Base-by-base conservation (phyloP, 2,113 vertebrate genomes). In the Coreoperca whiteheadi region DNA sequence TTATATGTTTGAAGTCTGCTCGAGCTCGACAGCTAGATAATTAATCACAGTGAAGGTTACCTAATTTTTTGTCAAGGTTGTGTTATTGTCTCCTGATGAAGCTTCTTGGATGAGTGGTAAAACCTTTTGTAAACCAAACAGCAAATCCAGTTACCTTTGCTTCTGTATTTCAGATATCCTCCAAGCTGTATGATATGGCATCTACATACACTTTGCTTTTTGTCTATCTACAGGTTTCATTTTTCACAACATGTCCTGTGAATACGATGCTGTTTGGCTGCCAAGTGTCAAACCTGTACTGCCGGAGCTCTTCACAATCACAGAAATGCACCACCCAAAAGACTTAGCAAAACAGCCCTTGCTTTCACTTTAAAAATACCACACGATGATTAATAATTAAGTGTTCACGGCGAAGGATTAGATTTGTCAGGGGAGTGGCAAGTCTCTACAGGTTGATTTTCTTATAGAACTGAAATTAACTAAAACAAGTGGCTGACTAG, bases 391-490 rank as follows among this genome's bases (percentile, higher is more conserved):
- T 8, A 68, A 73, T 43, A 69, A 64, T 39, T 15, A 41, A 46
- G 46, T 74, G 65, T 41, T 74, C 69, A 25, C 53, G 65, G 56
- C 25, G 60, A 25, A 63, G 25, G 21, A 74, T 74, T 46, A 30
- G 25, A 37, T 74, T 64, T 75, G 56, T 60, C 57, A 69, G 73
- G n/a, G 4, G 28, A 69, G 37, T 65, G 64, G 73, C n/a, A 74
- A 18, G 0, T 70, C 67, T 34, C 43, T 54, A 14, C 54, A 81
- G 39, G 32, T 70, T 39, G 25, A 46, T 25, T 71, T 78, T 18
- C 9, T 67, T 56, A n/a, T 23, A 18, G 6, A 15, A 50, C 48
- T 59, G 68, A 51, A 73, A 74, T 25, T 9, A 75, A 39, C 25
- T 53, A 18, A 79, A 79, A 77, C 53, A 59, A 74, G 34, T 48